A percentile compares a stretch with the other conserved stretches of the same genome.
Evolutionary conservation across 2,113 vertebrate genomes (phyloP).

Genomic region (Butastur rufipennis): DNA sequence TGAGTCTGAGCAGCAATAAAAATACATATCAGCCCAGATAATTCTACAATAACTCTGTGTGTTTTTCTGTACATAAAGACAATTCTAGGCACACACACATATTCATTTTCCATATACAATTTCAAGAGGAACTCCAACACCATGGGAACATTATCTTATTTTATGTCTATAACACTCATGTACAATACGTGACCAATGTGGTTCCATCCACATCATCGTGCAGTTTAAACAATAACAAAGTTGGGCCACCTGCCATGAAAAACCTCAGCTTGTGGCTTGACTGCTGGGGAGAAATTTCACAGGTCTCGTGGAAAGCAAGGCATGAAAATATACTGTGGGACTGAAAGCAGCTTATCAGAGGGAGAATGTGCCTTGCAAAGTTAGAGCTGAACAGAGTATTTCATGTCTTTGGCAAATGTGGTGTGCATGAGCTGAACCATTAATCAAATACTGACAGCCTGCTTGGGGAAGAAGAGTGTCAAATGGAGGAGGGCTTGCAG

Average conservation of each 20-base stretch:
- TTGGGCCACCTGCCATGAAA: constrained; percentile 38
- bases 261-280: not conserved
- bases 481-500: constrained; percentile 3
- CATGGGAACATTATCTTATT: not conserved
- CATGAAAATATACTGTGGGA: constrained; percentile 9
- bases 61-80: not conserved
- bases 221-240: not conserved
- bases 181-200: constrained; percentile 3
- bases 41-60: not conserved
- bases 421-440: constrained; percentile 28
- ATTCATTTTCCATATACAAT: not conserved
- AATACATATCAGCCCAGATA: not conserved
- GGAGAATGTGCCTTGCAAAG: constrained; percentile 13
- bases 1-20: not conserved
- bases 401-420: constrained; percentile 43
- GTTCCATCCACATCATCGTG: not conserved
- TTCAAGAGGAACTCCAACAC: not conserved
- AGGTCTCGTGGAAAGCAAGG: not conserved
- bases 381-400: not conserved
- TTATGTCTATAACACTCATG: not conserved
- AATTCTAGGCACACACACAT: not conserved
- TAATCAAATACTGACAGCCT: constrained; percentile 25
- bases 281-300: constrained; percentile 41
- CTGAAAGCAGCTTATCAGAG: not conserved
- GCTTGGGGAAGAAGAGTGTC: constrained; percentile 21